Evolutionary conservation across 2,113 vertebrate genomes (phyloP), one percentile per base, ranked within the genome.

Genomic region (Carassius gibelio): DNA sequence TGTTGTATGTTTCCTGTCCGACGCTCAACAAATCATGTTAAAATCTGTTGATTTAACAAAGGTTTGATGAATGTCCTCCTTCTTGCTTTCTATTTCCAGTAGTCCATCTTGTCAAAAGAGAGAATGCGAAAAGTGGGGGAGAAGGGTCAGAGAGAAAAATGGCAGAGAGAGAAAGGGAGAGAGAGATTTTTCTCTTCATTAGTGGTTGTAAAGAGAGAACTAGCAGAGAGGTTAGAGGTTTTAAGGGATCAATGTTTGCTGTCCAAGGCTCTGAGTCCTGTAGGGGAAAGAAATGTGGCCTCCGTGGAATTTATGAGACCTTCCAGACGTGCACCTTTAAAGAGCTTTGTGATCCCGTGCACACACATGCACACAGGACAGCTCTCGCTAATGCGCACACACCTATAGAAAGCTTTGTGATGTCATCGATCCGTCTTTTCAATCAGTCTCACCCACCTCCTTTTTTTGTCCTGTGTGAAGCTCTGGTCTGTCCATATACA

Each of bases 181-280:
- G 74, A 71, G 62, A 59, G 83, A 85, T 85, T 79, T 69, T 85
- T 79, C 84, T 85, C 84, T 79, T 85, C 84, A 85, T 85, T 85
- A 85, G 84, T n/a, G 75, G 84, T 85, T 85, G 80, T 82, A 82
- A 82, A 82, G 80, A 71, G 80, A 82, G 80, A 82, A 82, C 80
- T 82, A 82, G 80, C 45, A 19, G 45, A 69, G 80, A 38, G 80
- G 80, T 82, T 82, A 82, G 80, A 82, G 80, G 84, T 79, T 77
- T 79, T 52, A 78, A 77, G 75, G 59, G 75, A 79, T 85, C 84
- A n/a, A 85, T 85, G 55, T 78, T 69, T 55, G 34, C 66, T n/a
- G 66, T 77, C 79, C 62, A 85, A 78, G 64, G 76, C 62, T 57
- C 62, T 57, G 84, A 85, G 38, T 84, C 30, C 38, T n/a, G 45